Percentiles rank a stretch among this genome's conserved stretches.
phyloP scores from a whole-genome alignment of 2,888 invertebrate genomes.

The Leucophenga montana region DNA sequence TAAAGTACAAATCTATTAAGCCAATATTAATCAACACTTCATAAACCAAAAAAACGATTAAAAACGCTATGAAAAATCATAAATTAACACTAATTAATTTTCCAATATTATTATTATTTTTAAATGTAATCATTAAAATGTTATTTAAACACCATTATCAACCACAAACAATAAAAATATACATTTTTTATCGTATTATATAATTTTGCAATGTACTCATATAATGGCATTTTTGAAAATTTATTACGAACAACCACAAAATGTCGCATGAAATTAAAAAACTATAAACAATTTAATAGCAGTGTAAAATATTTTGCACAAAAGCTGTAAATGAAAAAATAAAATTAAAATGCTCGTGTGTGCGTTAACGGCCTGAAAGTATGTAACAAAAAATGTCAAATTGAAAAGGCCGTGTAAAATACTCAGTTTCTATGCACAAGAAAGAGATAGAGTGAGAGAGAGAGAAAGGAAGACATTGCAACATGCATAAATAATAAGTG shows the following conservation, averaged over 20 bases:
- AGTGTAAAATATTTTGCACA: too few species aligned
- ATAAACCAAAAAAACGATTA: constrained; percentile 3
- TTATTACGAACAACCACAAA: constrained; percentile 10
- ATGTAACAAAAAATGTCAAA: background rate
- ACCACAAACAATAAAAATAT: background rate
- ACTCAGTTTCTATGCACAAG: too few species aligned
- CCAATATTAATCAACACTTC: background rate
- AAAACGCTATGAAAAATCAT: background rate
- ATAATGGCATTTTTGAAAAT: background rate
- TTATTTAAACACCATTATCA: background rate
- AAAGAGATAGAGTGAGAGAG: too few species aligned
- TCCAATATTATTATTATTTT: background rate
- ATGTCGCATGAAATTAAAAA: constrained; percentile 14
- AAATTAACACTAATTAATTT: constrained; percentile 6
- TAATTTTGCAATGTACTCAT: too few species aligned
- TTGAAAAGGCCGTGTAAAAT: too few species aligned
- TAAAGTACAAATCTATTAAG: background rate
- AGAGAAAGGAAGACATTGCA: background rate
- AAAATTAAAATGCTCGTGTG: constrained; percentile 1
- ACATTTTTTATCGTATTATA: background rate
- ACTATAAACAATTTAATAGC: constrained; percentile 14
- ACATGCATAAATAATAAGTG: constrained; percentile 20
- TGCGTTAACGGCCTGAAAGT: constrained; percentile 8
- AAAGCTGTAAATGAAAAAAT: background rate
- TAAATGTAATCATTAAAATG: background rate